phyloP scores from a whole-genome alignment of 2,888 invertebrate species.

The Tigriopus californicus region DNA sequence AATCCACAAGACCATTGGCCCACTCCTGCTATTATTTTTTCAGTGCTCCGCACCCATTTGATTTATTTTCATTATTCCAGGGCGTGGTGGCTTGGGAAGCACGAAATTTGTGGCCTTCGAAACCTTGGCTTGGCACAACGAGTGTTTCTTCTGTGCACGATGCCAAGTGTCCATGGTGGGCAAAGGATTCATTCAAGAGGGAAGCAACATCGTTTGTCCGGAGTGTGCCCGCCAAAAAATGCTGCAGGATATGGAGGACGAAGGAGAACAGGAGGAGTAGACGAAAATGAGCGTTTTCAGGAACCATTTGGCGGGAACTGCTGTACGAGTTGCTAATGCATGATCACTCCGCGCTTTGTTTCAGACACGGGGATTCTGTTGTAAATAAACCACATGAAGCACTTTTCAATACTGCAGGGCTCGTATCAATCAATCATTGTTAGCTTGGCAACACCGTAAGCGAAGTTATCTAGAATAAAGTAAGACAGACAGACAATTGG shows the following conservation, averaged over 20 bases:
- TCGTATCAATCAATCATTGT: too few relatives aligned
- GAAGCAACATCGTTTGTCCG: constrained; percentile 14
- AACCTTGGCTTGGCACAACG: constrained; percentile 15
- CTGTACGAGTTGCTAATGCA: too few relatives aligned
- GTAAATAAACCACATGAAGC: too few relatives aligned
- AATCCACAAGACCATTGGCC: too few relatives aligned
- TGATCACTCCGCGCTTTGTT: too few relatives aligned
- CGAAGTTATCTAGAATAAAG: too few relatives aligned
- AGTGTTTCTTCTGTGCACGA: constrained; percentile 13
- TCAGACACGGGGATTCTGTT: too few relatives aligned
- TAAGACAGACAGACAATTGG: too few relatives aligned
- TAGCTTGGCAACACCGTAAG: too few relatives aligned
- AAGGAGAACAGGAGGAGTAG: background rate
- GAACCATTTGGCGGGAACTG: too few relatives aligned
- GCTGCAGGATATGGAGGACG: constrained; percentile 12
- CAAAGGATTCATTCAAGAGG: constrained; percentile 16
- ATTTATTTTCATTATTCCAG: background rate
- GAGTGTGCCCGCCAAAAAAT: constrained; percentile 16
- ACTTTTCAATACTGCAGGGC: too few relatives aligned
- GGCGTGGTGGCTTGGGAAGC: constrained; percentile 14
- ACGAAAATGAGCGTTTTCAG: too few relatives aligned
- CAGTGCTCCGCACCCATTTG: background rate
- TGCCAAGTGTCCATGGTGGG: constrained; percentile 16
- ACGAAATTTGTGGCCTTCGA: constrained; percentile 16
- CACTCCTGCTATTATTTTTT: background rate